Evolutionary conservation across 2,797 vertebrate genomes (phyloP).

Genomic region (Gadopsis marmoratus): DNA sequence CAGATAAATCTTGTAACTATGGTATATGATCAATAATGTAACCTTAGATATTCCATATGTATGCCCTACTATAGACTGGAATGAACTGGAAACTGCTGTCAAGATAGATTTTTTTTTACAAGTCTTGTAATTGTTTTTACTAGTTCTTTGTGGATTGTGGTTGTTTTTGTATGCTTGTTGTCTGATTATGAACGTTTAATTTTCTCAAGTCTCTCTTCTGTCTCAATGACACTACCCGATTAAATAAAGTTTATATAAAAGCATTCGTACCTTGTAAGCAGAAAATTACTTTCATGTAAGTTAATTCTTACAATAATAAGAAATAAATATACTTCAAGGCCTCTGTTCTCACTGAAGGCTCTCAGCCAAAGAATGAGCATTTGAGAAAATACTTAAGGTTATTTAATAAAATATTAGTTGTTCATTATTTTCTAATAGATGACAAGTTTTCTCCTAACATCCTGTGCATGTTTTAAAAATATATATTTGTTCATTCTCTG

Average conservation of each 20-base stretch:
- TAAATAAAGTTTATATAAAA: constrained; percentile 5
- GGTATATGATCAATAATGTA: not conserved
- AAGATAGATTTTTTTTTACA: not conserved
- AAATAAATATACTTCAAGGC: not conserved
- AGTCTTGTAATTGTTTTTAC: not conserved
- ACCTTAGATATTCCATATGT: not conserved
- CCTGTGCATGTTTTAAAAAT: not conserved
- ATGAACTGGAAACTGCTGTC: not conserved
- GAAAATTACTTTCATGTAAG: not conserved
- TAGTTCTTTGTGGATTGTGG: not conserved
- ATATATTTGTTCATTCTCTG: not conserved
- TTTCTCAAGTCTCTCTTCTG: not conserved
- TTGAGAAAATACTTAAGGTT: constrained; percentile 5
- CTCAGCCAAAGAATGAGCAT: not conserved
- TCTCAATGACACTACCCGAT: not conserved
- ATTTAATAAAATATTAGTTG: constrained; percentile 6
- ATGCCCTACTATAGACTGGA: no score
- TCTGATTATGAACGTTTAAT: not conserved
- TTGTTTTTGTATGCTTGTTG: not conserved
- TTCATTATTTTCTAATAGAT: not conserved
- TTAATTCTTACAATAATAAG: not conserved
- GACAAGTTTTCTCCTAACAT: not conserved
- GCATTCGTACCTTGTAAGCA: not conserved
- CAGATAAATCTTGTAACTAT: not conserved
- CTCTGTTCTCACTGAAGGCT: constrained; percentile 2